Evolutionary conservation across 2,797 vertebrate species (phyloP), one percentile per base, ranked within the genome.

Genomic region (Staurois parvus): DNA sequence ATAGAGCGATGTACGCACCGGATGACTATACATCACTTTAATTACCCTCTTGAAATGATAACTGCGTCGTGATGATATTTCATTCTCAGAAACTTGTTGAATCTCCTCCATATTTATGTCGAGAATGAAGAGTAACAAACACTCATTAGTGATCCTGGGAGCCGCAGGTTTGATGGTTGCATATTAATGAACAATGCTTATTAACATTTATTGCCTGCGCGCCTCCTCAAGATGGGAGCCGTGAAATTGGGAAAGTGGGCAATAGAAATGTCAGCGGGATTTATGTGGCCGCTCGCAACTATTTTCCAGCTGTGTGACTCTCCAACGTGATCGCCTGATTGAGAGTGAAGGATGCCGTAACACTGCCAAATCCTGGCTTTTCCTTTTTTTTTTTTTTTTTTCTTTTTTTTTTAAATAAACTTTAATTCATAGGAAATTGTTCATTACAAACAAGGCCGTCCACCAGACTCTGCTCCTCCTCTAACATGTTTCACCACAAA

Each of bases 121-220:
- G 76, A 84, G 90, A 45, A 88, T 84, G 69, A 87, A 84, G 72
- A 88, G 88, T 76, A 83, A 64, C 84, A 89, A 90, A 88, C 48
- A 21, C 80, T 89, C 86, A 90, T 91, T 90, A 90, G 83, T 21
- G 87, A 79, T 78, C 72, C 69, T 66, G 88, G 42, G 76, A 32
- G 68, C 81, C 84, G 84, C 78, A 66, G 89, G 34, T 34, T 40
- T 88, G 80, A 88, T 59, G 42, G 88, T 87, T 90, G 88, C 87
- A 89, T 90, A 88, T 86, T 89, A 91, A 90, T 89, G 85, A 91
- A 83, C 17, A 88, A 75, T 84, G 64, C 83, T 26, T 89, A 89
- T 89, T 88, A 90, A 88, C 81, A 83, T 91, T 89, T 91, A 91
- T 87, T 70, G 78, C 80, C 82, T 64, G 88, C 86, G 75, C 84